Evolutionary conservation across 2,797 vertebrate species (phyloP).

Genomic region (Ctenochaetus hawaiiensis): DNA sequence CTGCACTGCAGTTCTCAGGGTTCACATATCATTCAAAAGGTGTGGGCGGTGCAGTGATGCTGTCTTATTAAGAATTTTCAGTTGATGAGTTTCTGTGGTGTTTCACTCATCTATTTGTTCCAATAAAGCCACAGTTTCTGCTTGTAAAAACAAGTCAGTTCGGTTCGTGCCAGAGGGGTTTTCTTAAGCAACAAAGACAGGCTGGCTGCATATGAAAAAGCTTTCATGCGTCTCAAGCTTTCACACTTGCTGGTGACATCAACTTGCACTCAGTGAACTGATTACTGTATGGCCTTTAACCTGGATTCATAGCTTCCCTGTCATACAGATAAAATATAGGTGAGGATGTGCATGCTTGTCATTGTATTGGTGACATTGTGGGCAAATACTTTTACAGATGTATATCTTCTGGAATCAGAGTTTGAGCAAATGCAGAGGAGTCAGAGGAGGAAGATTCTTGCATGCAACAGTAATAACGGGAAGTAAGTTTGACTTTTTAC

Average conservation of each 20-base stretch:
- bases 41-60: background rate
- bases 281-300: background rate
- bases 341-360: background rate
- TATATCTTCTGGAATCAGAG: too few species aligned
- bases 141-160: background rate
- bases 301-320: background rate
- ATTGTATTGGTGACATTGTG: background rate
- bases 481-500: background rate
- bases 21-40: background rate
- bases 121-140: background rate
- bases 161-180: background rate
- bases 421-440: background rate
- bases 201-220: background rate
- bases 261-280: constrained; percentile 4
- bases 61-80: background rate
- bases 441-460: background rate
- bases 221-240: background rate
- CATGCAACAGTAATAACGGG: background rate
- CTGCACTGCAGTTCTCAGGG: background rate
- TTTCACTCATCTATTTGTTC: constrained; percentile 4
- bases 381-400: background rate
- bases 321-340: background rate
- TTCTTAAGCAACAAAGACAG: background rate
- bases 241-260: too few species aligned
- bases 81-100: background rate